A percentile compares a stretch with the other conserved stretches of the same genome.
These are phyloP conservation scores for Galago senegalensis DNA, from an alignment of 2,797 vertebrate genomes.

Conservation along the genomic window DNA sequence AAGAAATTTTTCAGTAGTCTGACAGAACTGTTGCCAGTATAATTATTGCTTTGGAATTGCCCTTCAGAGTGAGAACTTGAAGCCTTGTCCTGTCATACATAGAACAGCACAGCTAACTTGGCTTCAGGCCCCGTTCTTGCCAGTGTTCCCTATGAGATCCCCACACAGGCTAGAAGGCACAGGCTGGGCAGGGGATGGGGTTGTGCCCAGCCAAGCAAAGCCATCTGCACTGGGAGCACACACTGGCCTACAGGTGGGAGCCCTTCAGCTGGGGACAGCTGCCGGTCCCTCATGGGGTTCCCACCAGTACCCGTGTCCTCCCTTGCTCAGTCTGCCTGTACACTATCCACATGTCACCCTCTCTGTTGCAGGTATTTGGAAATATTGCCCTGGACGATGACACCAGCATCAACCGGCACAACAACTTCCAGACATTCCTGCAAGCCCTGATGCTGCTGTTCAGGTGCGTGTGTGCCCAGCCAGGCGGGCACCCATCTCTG, in stretches of 20 bases:
- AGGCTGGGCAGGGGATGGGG: background rate
- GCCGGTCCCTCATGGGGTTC: accelerated
- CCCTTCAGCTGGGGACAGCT: background rate
- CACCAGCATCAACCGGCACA: constrained; percentile 95
- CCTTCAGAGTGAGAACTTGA: background rate
- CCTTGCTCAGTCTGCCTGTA: background rate
- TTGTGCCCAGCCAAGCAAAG: too few species aligned
- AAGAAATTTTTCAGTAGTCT: background rate
- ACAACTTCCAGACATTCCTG: constrained; percentile 98
- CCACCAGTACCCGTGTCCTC: accelerated
- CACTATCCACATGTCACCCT: background rate
- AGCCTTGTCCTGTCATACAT: accelerated
- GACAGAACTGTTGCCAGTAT: background rate
- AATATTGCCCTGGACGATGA: constrained; percentile 96
- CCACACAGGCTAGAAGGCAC: background rate
- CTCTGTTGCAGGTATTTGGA: constrained; percentile 94
- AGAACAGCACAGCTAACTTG: accelerated
- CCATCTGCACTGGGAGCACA: background rate
- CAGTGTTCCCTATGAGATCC: too few species aligned
- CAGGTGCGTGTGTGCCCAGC: constrained; percentile 89
- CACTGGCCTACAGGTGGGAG: background rate
- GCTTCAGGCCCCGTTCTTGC: accelerated
- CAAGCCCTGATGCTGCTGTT: constrained; percentile 98
- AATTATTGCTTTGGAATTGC: background rate
- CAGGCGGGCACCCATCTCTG: too few species aligned